These are phyloP conservation scores for Eutrigla gurnardus DNA, from an alignment of 2,797 vertebrate genomes.

Conservation along the genomic window DNA sequence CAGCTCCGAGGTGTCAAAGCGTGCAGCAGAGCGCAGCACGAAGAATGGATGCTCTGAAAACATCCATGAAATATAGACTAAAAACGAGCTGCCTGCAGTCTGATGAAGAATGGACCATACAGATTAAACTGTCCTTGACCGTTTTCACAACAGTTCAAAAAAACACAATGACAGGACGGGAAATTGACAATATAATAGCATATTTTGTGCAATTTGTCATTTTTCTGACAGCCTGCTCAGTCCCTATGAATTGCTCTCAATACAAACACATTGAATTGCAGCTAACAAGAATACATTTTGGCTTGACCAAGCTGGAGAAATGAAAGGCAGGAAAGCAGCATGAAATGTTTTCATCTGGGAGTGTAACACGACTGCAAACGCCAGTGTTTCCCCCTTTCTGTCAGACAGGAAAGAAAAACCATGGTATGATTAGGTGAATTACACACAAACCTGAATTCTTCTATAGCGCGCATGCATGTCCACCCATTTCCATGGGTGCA, in stretches of 20 bases:
- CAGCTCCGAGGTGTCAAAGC: slow-evolving; percentile 27
- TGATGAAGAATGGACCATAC: slow-evolving; percentile 32
- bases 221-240: slow-evolving; percentile 49
- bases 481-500: slow-evolving; percentile 35
- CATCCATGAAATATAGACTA: slow-evolving; percentile 28
- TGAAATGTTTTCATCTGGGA: slow-evolving; percentile 50
- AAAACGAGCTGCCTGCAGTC: slow-evolving; percentile 18
- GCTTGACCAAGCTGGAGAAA: slow-evolving; percentile 31
- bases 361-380: slow-evolving; percentile 9
- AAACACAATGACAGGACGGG: slow-evolving; percentile 48
- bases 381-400: slow-evolving; percentile 34
- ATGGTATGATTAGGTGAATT: slow-evolving; percentile 45
- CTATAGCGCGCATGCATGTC: slow-evolving; percentile 18
- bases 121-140: slow-evolving; percentile 39
- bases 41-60: slow-evolving; percentile 37
- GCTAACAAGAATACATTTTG: slow-evolving; percentile 45
- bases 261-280: slow-evolving; percentile 50
- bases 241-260: slow-evolving; percentile 49
- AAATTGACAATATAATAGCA: slow-evolving; percentile 66
- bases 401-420: slow-evolving; percentile 55
- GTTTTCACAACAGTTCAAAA: slow-evolving; percentile 38
- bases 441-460: slow-evolving; percentile 42
- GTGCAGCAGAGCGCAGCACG: slow-evolving; percentile 23
- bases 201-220: slow-evolving; percentile 61
- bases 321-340: slow-evolving; percentile 36